phyloP scores from a whole-genome alignment of 2,113 vertebrate species.

The Crotalus horridus region DNA sequence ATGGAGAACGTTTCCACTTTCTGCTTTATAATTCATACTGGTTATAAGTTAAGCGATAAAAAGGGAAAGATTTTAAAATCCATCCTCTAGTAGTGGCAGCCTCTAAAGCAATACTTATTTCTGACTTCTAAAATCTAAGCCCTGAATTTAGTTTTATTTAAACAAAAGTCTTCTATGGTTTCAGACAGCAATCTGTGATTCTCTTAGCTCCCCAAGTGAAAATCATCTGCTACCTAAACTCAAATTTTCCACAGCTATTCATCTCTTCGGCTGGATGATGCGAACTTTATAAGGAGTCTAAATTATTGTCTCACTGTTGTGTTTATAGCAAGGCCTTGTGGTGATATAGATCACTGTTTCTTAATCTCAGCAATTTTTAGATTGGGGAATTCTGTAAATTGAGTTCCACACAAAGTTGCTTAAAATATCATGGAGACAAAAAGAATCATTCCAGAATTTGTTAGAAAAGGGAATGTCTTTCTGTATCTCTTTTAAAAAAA shows the following conservation, averaged over 20 bases:
- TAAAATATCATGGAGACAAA: not conserved
- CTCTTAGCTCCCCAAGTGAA: not conserved
- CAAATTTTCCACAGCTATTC: not conserved
- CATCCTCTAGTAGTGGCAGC: not conserved
- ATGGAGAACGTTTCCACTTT: not conserved
- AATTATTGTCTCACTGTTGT: not conserved
- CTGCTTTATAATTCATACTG: not conserved
- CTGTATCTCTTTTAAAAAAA: not conserved
- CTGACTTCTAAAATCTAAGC: not conserved
- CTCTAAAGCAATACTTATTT: not conserved
- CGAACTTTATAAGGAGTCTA: not conserved
- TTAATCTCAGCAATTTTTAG: not conserved
- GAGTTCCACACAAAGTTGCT: not conserved
- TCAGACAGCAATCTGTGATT: not conserved
- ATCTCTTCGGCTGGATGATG: not conserved
- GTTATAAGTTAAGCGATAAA: not conserved
- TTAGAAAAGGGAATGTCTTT: not conserved
- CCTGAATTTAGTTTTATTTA: not conserved
- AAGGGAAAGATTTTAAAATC: not conserved
- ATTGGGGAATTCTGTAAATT: not conserved
- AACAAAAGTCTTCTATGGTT: not conserved
- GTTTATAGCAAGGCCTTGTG: not conserved
- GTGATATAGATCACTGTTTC: not conserved
- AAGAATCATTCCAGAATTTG: not conserved
- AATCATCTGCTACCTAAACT: no score